A percentile compares a stretch with the other conserved stretches of the same genome.
Evolutionary conservation across 1,140 invertebrate genomes (phyloP).

Genomic region (Marisa cornuarietis): DNA sequence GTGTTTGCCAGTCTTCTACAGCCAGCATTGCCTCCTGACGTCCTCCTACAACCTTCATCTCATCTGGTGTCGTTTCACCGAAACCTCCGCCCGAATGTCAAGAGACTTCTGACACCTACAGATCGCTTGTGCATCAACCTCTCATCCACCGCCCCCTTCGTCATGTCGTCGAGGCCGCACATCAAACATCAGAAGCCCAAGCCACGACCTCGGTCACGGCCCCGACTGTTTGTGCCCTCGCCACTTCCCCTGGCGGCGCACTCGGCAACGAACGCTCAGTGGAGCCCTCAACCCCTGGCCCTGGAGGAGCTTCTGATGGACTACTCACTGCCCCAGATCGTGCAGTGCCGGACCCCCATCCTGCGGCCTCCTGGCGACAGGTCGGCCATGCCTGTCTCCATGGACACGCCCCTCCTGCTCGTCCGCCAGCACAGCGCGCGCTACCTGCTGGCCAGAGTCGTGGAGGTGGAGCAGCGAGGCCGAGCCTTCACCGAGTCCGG

Average conservation of each 20-base stretch:
- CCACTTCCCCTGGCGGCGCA: not conserved
- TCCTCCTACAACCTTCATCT: too few species aligned
- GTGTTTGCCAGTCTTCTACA: too few species aligned
- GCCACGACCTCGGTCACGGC: conserved; percentile 9
- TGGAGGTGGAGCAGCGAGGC: not conserved
- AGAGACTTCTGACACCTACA: too few species aligned
- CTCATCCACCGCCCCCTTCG: not conserved
- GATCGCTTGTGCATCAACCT: too few species aligned
- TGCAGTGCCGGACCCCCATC: conserved; percentile 7
- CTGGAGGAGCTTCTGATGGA: conserved; percentile 16
- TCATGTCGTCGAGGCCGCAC: conserved; percentile 3
- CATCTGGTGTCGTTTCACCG: too few species aligned
- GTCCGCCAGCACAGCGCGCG: not conserved
- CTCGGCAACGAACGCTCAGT: not conserved
- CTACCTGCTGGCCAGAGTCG: conserved; percentile 17
- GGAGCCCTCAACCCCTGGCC: not conserved
- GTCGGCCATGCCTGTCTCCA: not conserved
- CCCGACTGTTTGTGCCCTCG: not conserved
- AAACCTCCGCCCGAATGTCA: too few species aligned
- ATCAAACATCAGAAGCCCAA: not conserved
- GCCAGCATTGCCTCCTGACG: too few species aligned
- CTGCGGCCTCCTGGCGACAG: not conserved
- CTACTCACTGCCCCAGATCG: conserved; percentile 4
- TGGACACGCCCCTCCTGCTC: conserved; percentile 16
- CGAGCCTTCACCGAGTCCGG: conserved; percentile 7